A percentile compares a stretch with the other conserved stretches of the same genome.
Conservation (phyloP, 2,888 invertebrate genomes). For the Quadriops clusia region DNA sequence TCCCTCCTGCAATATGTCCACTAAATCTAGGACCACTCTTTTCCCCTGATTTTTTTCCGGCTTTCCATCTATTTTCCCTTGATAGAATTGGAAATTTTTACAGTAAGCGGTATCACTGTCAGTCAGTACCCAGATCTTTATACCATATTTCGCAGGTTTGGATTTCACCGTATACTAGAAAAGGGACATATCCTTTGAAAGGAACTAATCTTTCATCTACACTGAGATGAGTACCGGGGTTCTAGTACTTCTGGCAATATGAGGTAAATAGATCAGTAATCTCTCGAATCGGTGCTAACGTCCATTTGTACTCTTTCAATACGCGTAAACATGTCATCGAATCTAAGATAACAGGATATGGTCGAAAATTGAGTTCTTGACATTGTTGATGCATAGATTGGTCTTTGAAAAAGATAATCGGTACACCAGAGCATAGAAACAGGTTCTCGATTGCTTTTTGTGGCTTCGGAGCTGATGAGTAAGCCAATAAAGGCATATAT, state of each 20-base stretch:
- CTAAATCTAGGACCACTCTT: constrained; percentile 9
- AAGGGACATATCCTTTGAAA: constrained; percentile 9
- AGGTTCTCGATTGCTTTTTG: constrained; percentile 8
- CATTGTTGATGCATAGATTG: constrained; percentile 6
- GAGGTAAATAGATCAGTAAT: constrained; percentile 10
- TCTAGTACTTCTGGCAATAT: constrained; percentile 9
- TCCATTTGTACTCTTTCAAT: constrained; percentile 3
- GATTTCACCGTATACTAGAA: constrained; percentile 11
- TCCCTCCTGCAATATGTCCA: constrained; percentile 4
- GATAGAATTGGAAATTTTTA: constrained; percentile 6
- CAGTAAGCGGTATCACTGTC: constrained; percentile 8
- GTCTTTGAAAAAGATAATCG: constrained; percentile 2
- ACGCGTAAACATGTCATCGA: constrained; percentile 11
- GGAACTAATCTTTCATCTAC: constrained; percentile 11
- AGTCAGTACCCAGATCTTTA: constrained; percentile 9
- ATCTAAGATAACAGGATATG: constrained; percentile 4
- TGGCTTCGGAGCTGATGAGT: constrained; percentile 3
- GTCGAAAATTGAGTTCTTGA: constrained; percentile 6
- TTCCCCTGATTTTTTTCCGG: constrained; percentile 10
- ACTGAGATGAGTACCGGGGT: constrained; percentile 8
- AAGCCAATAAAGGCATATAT: constrained; percentile 5
- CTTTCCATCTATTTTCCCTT: constrained; percentile 7
- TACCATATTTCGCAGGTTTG: constrained; percentile 10
- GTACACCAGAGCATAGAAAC: constrained; percentile 6
- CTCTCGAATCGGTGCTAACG: constrained; percentile 8